Evolutionary conservation across 2,888 invertebrate genomes (phyloP).

Genomic region (Alloscopus bannaensis): DNA sequence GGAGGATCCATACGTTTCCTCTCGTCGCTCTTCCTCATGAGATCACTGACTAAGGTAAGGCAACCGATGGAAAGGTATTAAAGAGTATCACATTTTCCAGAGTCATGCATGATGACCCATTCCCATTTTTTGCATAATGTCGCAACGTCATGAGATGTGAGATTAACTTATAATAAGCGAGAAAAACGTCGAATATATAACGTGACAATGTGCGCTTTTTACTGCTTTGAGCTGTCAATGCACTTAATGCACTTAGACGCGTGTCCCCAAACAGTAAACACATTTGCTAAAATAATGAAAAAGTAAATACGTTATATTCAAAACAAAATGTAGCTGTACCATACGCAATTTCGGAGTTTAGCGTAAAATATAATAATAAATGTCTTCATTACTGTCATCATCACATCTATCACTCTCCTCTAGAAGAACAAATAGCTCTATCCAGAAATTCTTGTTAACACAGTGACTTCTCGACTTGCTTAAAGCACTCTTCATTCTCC

Average conservation of each 20-base stretch:
- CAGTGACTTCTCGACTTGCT: slow-evolving; percentile 13
- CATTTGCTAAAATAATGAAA: too few species aligned
- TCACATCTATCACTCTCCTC: slow-evolving; percentile 4
- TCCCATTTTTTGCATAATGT: too few species aligned
- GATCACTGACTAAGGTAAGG: slow-evolving; percentile 71
- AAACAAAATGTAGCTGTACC: too few species aligned
- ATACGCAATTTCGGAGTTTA: background rate
- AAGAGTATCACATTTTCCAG: background rate
- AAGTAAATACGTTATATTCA: too few species aligned
- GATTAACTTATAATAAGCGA: too few species aligned
- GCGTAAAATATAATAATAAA: slow-evolving; percentile 10
- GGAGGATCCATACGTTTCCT: slow-evolving; percentile 72
- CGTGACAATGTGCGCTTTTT: too few species aligned
- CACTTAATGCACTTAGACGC: too few species aligned
- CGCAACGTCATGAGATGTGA: too few species aligned
- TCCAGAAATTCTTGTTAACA: slow-evolving; percentile 46
- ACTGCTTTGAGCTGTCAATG: too few species aligned
- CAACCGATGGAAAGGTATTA: background rate
- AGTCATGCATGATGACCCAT: too few species aligned
- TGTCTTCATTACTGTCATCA: slow-evolving; percentile 33
- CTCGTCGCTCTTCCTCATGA: slow-evolving; percentile 71
- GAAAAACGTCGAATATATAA: too few species aligned
- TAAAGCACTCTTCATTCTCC: slow-evolving; percentile 38
- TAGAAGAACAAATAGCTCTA: slow-evolving; percentile 43
- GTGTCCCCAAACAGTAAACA: too few species aligned